A percentile compares a stretch with the other conserved stretches of the same genome.
Evolutionary conservation across 2,888 invertebrate species (phyloP).

Genomic region (Mesorhabditis sp.): DNA sequence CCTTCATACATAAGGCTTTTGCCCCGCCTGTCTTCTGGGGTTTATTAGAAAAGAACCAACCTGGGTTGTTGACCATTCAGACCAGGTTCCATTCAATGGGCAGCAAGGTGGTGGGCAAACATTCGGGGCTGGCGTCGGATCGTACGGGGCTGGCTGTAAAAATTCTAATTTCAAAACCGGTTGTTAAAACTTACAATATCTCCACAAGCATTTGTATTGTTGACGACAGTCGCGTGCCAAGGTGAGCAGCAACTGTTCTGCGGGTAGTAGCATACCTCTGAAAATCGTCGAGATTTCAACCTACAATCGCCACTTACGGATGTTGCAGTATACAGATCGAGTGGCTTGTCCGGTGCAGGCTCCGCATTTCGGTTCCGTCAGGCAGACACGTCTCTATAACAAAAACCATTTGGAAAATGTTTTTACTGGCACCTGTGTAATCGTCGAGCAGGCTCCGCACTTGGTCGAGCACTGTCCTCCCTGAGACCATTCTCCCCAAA

Average conservation of each 20-base stretch:
- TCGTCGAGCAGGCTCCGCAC: conserved; percentile 29
- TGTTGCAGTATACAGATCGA: neutral
- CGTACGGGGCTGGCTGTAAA: neutral
- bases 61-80: conserved; percentile 22
- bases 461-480: conserved; percentile 23
- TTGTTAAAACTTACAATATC: neutral
- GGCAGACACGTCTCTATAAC: neutral
- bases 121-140: conserved; percentile 1
- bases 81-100: conserved; percentile 18
- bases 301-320: neutral
- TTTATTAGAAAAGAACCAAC: conserved; percentile 5
- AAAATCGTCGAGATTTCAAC: neutral
- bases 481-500: conserved; percentile 34
- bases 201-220: neutral
- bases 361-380: neutral
- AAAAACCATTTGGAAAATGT: neutral
- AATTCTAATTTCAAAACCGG: neutral
- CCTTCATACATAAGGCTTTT: no score
- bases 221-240: neutral
- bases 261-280: conserved; percentile 1
- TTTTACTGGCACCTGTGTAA: conserved; percentile 14
- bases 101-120: conserved; percentile 11
- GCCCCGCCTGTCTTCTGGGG: no score
- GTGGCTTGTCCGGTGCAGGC: neutral
- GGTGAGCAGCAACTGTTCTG: conserved; percentile 1